These are phyloP conservation scores for Leptonema lineaticorne DNA, from an alignment of 1,140 invertebrate genomes.

Conservation along the genomic window DNA sequence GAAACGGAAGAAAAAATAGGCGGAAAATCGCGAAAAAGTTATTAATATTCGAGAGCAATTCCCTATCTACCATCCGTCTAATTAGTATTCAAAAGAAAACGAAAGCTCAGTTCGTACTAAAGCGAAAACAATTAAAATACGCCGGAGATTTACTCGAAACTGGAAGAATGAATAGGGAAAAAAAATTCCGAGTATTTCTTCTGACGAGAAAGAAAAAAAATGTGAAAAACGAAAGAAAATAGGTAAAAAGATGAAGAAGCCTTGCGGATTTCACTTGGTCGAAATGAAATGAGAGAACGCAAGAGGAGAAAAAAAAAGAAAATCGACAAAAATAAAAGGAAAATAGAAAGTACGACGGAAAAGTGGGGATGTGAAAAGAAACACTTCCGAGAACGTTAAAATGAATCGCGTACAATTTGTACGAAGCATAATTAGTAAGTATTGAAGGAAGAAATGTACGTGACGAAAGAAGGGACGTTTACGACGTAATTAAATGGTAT, in stretches of 20 bases:
- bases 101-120: constrained; percentile 9
- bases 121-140: constrained; percentile 17
- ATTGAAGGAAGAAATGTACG: not conserved
- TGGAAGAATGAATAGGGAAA: no score
- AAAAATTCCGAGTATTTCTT: no score
- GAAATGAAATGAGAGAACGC: no score
- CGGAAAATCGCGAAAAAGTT: not conserved
- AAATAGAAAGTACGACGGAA: not conserved
- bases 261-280: no score
- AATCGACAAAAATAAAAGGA: not conserved
- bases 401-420: not conserved
- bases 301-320: no score
- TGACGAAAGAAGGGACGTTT: not conserved
- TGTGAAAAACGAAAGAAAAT: no score
- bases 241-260: no score
- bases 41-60: constrained; percentile 5
- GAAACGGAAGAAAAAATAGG: not conserved
- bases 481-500: no score
- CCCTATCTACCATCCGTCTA: not conserved
- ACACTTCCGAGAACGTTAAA: not conserved
- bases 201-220: no score
- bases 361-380: not conserved
- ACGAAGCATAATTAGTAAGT: not conserved
- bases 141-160: not conserved
- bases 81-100: constrained; percentile 15